phyloP scores from a whole-genome alignment of 2,113 vertebrate genomes.

The Bothrops jararaca region DNA sequence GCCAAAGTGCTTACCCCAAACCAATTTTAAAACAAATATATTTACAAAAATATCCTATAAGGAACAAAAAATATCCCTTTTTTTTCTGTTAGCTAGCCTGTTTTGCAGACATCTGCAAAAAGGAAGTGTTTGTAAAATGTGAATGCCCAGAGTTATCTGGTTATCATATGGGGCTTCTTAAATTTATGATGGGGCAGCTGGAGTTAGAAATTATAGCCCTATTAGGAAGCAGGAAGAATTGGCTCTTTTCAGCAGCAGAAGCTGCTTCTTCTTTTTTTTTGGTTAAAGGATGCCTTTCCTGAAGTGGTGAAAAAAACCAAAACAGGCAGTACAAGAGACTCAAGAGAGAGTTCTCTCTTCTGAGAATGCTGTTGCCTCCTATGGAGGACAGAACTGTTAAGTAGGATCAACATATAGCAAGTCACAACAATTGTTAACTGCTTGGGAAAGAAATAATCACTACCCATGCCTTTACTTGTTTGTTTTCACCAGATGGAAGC shows the following conservation, averaged over 20 bases:
- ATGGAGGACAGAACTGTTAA: not conserved
- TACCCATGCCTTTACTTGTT: not conserved
- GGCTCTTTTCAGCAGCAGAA: not conserved
- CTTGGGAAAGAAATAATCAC: not conserved
- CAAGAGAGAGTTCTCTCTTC: not conserved
- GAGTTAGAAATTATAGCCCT: not conserved
- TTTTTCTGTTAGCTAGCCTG: not conserved
- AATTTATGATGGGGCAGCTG: not conserved
- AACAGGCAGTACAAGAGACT: not conserved
- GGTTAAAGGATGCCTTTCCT: not conserved
- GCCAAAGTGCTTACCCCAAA: not conserved
- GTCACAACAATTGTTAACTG: not conserved
- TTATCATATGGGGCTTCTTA: not conserved
- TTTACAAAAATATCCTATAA: not conserved
- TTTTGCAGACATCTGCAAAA: not conserved
- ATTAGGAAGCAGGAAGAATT: not conserved
- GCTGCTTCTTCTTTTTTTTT: too few relatives aligned
- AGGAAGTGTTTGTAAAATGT: not conserved
- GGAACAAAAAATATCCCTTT: too few relatives aligned
- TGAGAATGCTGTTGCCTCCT: not conserved
- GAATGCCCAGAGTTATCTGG: not conserved
- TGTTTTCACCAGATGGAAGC: not conserved
- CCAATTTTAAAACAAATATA: not conserved
- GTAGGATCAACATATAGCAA: not conserved
- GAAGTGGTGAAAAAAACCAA: not conserved